phyloP scores from a whole-genome alignment of 1,140 invertebrate genomes.

The Sitodiplosis mosellana region DNA sequence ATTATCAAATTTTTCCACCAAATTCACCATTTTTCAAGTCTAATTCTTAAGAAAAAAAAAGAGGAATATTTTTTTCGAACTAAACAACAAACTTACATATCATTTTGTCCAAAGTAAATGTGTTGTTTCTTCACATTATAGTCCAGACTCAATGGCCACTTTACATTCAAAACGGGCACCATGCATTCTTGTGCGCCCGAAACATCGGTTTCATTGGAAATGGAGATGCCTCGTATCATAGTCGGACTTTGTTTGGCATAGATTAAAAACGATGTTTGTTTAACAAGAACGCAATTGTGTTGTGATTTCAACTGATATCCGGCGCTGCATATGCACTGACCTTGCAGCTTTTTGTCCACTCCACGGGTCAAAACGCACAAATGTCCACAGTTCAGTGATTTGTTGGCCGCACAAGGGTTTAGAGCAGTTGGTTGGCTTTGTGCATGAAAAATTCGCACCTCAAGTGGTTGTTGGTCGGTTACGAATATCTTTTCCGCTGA shows the following conservation, averaged over 20 bases:
- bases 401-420: constrained; percentile 46
- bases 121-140: constrained; percentile 40
- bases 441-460: neutral
- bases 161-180: constrained; percentile 43
- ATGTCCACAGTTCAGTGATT: constrained; percentile 54
- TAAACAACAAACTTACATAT: neutral
- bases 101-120: constrained; percentile 36
- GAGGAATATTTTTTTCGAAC: neutral
- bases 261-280: constrained; percentile 36
- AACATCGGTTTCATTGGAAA: constrained; percentile 17
- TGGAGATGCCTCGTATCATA: constrained; percentile 39
- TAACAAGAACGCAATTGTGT: constrained; percentile 33
- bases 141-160: constrained; percentile 42
- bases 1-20: too few species aligned
- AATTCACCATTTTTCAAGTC: too few species aligned
- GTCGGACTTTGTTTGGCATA: constrained; percentile 40
- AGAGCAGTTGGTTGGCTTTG: constrained; percentile 18
- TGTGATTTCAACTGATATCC: constrained; percentile 39
- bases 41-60: too few species aligned
- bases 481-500: too few species aligned
- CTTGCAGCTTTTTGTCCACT: constrained; percentile 29
- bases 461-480: too few species aligned
- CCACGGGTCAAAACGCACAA: constrained; percentile 43
- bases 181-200: constrained; percentile 31
- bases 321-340: constrained; percentile 46